phyloP scores from a whole-genome alignment of 1,140 invertebrate genomes.

The Monochamus saltuarius region DNA sequence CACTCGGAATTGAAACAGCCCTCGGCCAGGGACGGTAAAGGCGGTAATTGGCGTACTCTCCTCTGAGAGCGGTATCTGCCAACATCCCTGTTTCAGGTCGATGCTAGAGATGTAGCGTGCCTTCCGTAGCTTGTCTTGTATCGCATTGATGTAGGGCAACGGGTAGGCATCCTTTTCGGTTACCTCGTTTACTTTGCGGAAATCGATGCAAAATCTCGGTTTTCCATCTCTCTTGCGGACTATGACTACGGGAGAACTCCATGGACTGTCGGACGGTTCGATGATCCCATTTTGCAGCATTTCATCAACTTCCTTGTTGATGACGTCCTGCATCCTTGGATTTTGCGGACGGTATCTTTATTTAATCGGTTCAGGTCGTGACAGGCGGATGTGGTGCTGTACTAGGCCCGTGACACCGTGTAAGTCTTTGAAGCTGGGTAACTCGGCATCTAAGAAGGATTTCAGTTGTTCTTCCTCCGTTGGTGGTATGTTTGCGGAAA shows the following conservation, averaged over 20 bases:
- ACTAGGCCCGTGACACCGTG: no score
- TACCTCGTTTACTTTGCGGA: constrained; percentile 10
- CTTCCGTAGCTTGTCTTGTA: constrained; percentile 36
- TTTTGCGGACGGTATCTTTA: constrained; percentile 16
- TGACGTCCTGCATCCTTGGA: constrained; percentile 10
- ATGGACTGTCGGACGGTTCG: constrained; percentile 38
- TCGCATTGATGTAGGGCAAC: constrained; percentile 13
- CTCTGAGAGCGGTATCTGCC: constrained; percentile 42
- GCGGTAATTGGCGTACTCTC: constrained; percentile 49
- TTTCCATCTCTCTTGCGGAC: constrained; percentile 21
- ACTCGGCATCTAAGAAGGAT: no score
- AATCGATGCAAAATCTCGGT: constrained; percentile 13
- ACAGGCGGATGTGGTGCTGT: no score
- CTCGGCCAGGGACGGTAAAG: constrained; percentile 50
- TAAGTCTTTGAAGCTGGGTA: no score
- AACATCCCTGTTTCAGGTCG: constrained; percentile 42
- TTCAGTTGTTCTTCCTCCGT: no score
- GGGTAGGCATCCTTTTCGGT: constrained; percentile 37
- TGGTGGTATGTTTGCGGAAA: no score
- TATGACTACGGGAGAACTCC: constrained; percentile 20
- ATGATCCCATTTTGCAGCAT: constrained; percentile 24
- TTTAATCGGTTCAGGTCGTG: constrained; percentile 25
- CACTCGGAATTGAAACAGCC: constrained; percentile 51
- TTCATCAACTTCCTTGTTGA: constrained; percentile 25
- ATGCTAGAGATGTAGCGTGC: constrained; percentile 41